Evolutionary conservation across 92 coral and sea anemone genomes (phyloP), one percentile per base, ranked within the genome.

Genomic region (Epizoanthus rinbou): DNA sequence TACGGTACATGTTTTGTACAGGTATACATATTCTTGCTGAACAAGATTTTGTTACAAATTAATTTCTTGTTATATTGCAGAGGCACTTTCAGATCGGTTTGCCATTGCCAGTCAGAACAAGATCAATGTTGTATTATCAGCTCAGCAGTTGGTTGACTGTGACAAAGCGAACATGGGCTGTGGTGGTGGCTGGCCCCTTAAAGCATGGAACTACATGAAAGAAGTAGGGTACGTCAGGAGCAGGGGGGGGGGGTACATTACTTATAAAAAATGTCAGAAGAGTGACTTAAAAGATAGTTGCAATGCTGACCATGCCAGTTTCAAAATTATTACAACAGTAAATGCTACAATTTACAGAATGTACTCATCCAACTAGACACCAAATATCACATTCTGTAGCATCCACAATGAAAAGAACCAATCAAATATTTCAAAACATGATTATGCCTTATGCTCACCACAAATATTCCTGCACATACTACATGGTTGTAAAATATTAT

Each of bases 71-170:
- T 41, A 31, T 53, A 65, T 84, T 84, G 43, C 91, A 93, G 97
- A 93, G 68, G 88, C 41, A 19, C 84, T 93, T 52, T 90, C 97
- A 19, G 97, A 93, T 83, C 85, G 97, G 43, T 90, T 93, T 88
- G 97, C 97, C 13, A 90, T 93, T 84, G 89, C 78, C 19, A 75
- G 87, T 70, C 67, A 57, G 22, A 93, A 93, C 62, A 63, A 6
- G 63, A 76, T 90, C 86, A 25, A 90, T 21, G 97, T 93, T 25
- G 88, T 88, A 17, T 59, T 93, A 57, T 93, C 97, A 9, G 94
- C 97, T 17, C 97, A 93, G 75, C 92, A 93, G 75, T 83, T 93
- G 66, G 97, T 90, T 8, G 97, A 93, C 75, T 93, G 97, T 84
- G 85, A 93, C 45, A 90, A 85, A 24, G 65, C 58, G 0, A 88